Evolutionary conservation across 2,113 vertebrate species (phyloP).

Genomic region (Macheiramphus alcinus): DNA sequence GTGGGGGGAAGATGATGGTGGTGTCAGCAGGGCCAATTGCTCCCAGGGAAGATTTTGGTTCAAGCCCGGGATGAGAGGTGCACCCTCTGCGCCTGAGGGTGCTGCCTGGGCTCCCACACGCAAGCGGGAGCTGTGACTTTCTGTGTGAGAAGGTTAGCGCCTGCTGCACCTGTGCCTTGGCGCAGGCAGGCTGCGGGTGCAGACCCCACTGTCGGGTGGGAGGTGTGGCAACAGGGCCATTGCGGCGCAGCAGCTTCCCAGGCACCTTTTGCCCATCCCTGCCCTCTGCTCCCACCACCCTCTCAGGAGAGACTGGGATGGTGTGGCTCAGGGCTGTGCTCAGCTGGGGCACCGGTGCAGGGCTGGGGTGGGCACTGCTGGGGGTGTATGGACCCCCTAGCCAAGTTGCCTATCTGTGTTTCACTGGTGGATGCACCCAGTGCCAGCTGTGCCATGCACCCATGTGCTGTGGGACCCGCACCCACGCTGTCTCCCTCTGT

Average conservation of each 20-base stretch:
- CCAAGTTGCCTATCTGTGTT: background rate
- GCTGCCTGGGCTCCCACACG: background rate
- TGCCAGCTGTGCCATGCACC: background rate
- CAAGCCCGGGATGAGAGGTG: background rate
- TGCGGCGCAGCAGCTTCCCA: background rate
- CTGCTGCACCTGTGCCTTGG: accelerated
- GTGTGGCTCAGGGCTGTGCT: background rate
- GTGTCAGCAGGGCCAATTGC: background rate
- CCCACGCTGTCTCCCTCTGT: background rate
- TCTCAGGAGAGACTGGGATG: background rate
- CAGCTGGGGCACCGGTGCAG: background rate
- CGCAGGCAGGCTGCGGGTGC: background rate
- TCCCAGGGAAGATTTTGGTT: background rate
- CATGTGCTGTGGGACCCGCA: background rate
- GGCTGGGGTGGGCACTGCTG: background rate
- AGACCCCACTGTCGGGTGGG: accelerated
- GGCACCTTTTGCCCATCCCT: background rate
- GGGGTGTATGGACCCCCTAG: background rate
- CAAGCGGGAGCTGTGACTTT: accelerated
- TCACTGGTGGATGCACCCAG: background rate
- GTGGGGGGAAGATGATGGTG: background rate
- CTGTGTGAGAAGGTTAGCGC: background rate
- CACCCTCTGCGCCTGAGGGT: background rate
- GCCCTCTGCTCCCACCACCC: background rate
- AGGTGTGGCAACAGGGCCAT: accelerated